Base-by-base conservation (phyloP, 2,113 vertebrate genomes). In the Pterocles burchelli region DNA sequence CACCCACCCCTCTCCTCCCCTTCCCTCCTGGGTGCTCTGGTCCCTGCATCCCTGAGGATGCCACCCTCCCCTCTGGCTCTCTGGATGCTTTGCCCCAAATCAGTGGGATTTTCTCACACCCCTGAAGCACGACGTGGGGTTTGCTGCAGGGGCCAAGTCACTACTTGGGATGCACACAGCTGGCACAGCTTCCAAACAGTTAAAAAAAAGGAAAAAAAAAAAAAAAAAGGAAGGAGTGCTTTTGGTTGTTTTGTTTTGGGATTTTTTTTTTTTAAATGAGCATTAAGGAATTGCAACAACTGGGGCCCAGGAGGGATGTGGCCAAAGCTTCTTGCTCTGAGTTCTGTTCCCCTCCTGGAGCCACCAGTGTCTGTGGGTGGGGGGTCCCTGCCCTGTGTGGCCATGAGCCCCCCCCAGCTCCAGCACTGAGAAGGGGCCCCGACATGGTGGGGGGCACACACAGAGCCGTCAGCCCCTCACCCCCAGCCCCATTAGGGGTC, bases 301-400 rank as follows among this genome's bases (percentile, higher is more conserved):
- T 0, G 7, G 7, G 36, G 36, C 46, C 80, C 26, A 71, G 61
- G 75, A 52, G 46, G 51, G 51, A 71, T 58, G 43, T 4, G 46
- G 41, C 71, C 41, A 19, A 16, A 74, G 7, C 0, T 29, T 74
- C n/a, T 21, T 34, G 34, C 45, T 51, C 34, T 0, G 0, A 62
- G 58, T 38, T 63, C 55, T 34, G 43, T 4, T 38, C 21, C 38
- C 46, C 10, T 34, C 45, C 45, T 33, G 17, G 67, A 21, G 26
- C 20, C 3, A 2, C 51, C 38, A 38, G 38, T 38, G 38, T 38
- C 38, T 11, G 9, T 38, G 38, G 38, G 38, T 38, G 38, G 38
- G 38, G 38, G 38, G 38, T 38, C 38, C 38, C 38, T 38, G 38
- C 38, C 38, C 38, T 38, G 38, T 38, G 38, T 38, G 38, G 38